Evolutionary conservation across 2,888 invertebrate species (phyloP), one percentile per base, ranked within the genome.

Genomic region (Norana najaformis): DNA sequence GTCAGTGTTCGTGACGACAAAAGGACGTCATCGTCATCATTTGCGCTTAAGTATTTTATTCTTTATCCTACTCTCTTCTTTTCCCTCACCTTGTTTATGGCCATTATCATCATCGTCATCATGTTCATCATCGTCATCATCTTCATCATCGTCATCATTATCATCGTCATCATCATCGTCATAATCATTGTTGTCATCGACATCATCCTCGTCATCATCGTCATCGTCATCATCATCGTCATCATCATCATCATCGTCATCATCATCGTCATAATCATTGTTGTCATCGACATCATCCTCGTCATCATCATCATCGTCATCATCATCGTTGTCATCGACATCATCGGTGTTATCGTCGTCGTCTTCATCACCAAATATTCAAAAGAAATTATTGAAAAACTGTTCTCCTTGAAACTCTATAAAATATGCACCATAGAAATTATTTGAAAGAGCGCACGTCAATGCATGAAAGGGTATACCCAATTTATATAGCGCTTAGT

Each of bases 141-240:
- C 47, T 35, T 89, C 89, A 89, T 89, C 18, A 41, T 85, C 88
- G n/a, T 88, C 88, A 88, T 37, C 82, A 89, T 89, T 82, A 88
- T 82, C 90, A 88, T 82, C 90, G 37, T 88, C 90, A 88, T 34
- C 90, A 36, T 88, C 88, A n/a, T 88, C 88, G 39, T 90, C 90
- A n/a, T 69, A 88, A n/a, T 34, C 41, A 30, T 20, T 88, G 82
- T 35, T 38, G 38, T 35, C 90, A 35, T 88, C 90, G 16, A 30
- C 83, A 83, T 83, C 83, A 83, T 83, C 83, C 16, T 83, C 83
- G 34, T 83, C 83, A 35, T 83, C n/a, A 35, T 83, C 8, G 34
- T 83, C 83, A 83, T 83, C n/a, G 30, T 83, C 83, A 83, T 83
- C n/a, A 83, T 83, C 8, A 83, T 83, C 83, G 30, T 83, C 83